Evolutionary conservation across 1,140 invertebrate genomes (phyloP), one percentile per base, ranked within the genome.

Genomic region (Drosophila lacteicornis): DNA sequence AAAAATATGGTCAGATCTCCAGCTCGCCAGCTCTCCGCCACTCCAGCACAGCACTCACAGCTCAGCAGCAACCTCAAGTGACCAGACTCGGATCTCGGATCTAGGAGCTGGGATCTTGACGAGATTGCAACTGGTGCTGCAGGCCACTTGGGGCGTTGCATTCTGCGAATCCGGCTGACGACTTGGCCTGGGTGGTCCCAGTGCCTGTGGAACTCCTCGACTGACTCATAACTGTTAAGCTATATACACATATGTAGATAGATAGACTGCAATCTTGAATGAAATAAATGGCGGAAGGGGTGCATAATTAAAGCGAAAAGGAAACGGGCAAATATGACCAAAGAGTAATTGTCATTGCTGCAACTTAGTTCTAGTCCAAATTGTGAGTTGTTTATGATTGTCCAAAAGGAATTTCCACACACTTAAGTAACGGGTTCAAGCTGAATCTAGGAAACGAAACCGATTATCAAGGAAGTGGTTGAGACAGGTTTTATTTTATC

Each of bases 241-340:
- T 60, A 69, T 53, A 55, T 8, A 36, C 30, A 33, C 27, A 60
- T 56, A 33, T 61, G 49, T 57, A 69, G 53, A 80, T 80, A 12
- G 69, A 30, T 30, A 27, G 15, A 62, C 57, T 50, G 63, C 63
- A 71, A 69, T 60, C 46, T 36, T 61, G 55, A 56, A 60, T 61
- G 70, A 42, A 56, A 56, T 62, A 36, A 51, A 42, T 63, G 42
- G 40, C 62, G 62, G 62, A 74, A 60, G 70, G 43, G 63, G 65
- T 83, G 73, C 50, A 88, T 80, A 87, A 88, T 88, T 84, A 90
- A 84, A 79, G 65, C 62, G 15, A 79, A 84, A 84, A 84, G 85
- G 85, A 87, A 87, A 87, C 80, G 62, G 51, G 51, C 65, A 70
- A 70, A 68, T 80, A 78, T 67, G 77, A 33, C 76, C 70, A 82